Percentiles rank a stretch among this genome's conserved stretches.
Evolutionary conservation across 2,888 invertebrate genomes (phyloP).

Genomic region (Oxytorus armatus): DNA sequence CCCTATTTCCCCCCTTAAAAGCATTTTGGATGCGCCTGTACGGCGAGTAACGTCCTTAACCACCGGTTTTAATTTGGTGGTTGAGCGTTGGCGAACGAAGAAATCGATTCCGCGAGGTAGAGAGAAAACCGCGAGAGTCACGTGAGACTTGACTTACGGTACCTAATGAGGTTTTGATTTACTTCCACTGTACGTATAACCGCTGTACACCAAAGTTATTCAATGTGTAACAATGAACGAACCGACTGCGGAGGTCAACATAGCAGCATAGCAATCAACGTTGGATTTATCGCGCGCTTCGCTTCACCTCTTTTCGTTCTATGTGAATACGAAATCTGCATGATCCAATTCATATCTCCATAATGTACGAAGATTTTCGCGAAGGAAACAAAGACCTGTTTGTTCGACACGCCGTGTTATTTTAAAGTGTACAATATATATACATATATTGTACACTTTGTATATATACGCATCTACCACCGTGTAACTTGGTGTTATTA

Average conservation of each 20-base stretch:
- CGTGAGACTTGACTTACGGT: conserved; percentile 64
- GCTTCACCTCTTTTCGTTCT: conserved; percentile 33
- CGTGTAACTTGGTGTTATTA: conserved; percentile 49
- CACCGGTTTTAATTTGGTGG: conserved; percentile 24
- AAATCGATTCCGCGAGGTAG: conserved; percentile 51
- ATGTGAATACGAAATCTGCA: conserved; percentile 15
- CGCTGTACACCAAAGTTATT: conserved; percentile 14
- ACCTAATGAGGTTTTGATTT: conserved; percentile 69
- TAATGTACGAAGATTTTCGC: conserved; percentile 44
- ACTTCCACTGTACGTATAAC: conserved; percentile 49
- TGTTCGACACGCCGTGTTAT: conserved; percentile 9
- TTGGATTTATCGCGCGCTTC: conserved; percentile 42
- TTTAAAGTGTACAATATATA: conserved; percentile 16
- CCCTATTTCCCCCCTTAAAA: too few species aligned
- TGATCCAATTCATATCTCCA: conserved; percentile 34
- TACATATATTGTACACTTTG: too few species aligned
- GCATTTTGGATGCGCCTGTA: neutral
- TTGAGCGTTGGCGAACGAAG: conserved; percentile 27
- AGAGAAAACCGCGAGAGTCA: conserved; percentile 53
- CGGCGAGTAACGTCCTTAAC: conserved; percentile 5
- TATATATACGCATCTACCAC: conserved; percentile 4
- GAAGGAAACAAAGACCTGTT: conserved; percentile 37
- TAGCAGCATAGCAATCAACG: conserved; percentile 43
- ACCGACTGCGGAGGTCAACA: conserved; percentile 27
- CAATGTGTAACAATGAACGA: conserved; percentile 49